Evolutionary conservation across 2,888 invertebrate genomes (phyloP).

Genomic region (Caenorhabditis sp.): DNA sequence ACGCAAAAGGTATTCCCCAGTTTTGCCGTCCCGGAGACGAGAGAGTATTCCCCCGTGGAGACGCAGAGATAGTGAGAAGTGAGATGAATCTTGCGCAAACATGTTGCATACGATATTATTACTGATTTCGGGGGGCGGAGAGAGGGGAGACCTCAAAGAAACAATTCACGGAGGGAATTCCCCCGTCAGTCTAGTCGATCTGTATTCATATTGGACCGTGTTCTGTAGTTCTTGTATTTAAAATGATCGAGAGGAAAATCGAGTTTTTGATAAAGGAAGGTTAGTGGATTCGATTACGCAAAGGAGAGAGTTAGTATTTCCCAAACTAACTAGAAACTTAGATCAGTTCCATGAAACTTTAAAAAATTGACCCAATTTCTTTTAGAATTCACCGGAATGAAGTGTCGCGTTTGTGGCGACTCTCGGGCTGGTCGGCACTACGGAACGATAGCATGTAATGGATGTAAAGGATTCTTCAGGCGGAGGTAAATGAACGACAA

Average conservation of each 20-base stretch:
- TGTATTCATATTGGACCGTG: not conserved
- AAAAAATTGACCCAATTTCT: not conserved
- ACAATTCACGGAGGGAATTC: not conserved
- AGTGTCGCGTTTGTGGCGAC: conserved; percentile 78
- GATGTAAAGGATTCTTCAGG: conserved; percentile 71
- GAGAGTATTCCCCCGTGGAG: conserved; percentile 58
- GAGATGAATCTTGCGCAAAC: conserved; percentile 37
- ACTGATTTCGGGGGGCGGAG: not conserved
- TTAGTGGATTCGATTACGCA: no score
- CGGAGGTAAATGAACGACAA: no score
- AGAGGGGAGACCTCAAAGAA: conserved; percentile 1
- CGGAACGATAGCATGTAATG: conserved; percentile 78
- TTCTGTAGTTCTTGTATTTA: no score
- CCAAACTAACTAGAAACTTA: not conserved
- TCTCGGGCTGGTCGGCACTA: conserved; percentile 77
- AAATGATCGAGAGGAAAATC: not conserved
- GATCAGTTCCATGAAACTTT: not conserved
- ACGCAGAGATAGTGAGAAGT: conserved; percentile 22
- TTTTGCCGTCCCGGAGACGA: conserved; percentile 11
- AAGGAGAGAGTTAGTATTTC: no score
- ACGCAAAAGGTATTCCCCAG: conserved; percentile 13
- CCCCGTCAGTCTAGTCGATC: no score
- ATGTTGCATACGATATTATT: conserved; percentile 27
- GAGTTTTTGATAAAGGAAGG: not conserved
- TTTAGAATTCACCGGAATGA: conserved; percentile 71